Base-by-base conservation (phyloP, 2,113 vertebrate species). In the Daubentonia madagascariensis region DNA sequence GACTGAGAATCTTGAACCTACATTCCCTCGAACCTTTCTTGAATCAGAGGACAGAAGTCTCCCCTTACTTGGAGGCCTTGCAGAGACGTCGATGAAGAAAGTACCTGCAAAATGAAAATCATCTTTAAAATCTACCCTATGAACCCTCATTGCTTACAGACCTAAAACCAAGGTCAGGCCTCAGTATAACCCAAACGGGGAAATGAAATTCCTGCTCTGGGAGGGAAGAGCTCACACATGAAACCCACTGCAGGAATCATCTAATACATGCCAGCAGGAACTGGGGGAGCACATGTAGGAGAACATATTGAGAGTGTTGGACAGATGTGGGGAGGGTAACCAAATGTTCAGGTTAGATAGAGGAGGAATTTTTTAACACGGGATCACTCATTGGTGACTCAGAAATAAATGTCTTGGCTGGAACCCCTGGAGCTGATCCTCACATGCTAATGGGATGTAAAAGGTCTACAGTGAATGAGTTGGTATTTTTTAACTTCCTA, bases 261-360 rank as follows among this genome's bases (percentile, higher is more conserved):
- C 59, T 3, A 40, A n/a, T 14, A 18, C n/a, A 18, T 35, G 8
- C 32, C 63, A 72, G 30, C 16, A 63, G 50, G 25, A 96, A 5
- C 7, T 91, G 12, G 16, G 9, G 63, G 32, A 14, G 68, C n/a
- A 48, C 0, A 2, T 0, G 2, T 5, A 0, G 1, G 20, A 11
- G 48, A 14, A 14, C 25, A 22, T 14, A 45, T 2, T 35, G 45
- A 40, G 20, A 4, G 2, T 61, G 2, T 9, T 61, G 16, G 20
- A 37, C 25, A 57, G 67, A 37, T 2, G 6, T 72, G 3, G 2
- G 5, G 6, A 10, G 22, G 5, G 28, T 35, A 25, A 52, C 17
- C 28, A 68, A 30, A 54, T 50, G 13, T 17, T 22, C 73, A 40
- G 8, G 1, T 22, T 12, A 23, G 48, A 25, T 2, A 63, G 16